These are phyloP conservation scores for Ypsolopha sequella DNA, from an alignment of 2,888 invertebrate species.

Conservation along the genomic window DNA sequence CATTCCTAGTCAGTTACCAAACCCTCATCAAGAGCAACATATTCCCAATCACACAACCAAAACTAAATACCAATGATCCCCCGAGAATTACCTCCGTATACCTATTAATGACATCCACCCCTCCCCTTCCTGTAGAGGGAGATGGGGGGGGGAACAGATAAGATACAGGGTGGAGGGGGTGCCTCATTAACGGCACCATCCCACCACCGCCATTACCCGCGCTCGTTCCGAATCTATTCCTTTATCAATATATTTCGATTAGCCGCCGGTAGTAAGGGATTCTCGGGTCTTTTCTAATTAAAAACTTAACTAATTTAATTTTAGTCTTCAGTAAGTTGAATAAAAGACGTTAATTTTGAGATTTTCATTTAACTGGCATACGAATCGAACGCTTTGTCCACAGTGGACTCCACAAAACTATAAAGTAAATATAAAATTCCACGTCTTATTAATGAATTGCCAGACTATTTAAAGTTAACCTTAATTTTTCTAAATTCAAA, in stretches of 20 bases:
- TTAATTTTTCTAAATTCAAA: no score
- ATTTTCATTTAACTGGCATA: no score
- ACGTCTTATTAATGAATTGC: no score
- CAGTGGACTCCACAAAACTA: no score
- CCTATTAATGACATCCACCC: constrained; percentile 24
- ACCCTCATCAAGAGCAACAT: no score
- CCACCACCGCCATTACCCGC: constrained; percentile 26
- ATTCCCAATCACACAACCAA: constrained; percentile 8
- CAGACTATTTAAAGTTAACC: no score
- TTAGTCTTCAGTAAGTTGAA: no score
- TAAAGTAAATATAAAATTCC: no score
- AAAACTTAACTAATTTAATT: constrained; percentile 4
- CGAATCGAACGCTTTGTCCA: no score
- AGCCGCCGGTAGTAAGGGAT: constrained; percentile 18
- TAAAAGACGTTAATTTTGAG: no score
- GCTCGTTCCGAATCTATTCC: constrained; percentile 26
- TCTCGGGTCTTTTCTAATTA: constrained; percentile 4
- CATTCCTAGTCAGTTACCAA: no score
- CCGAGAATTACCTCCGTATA: constrained; percentile 8
- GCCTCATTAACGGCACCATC: constrained; percentile 35
- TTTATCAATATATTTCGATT: constrained; percentile 60
- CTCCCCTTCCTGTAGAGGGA: background rate
- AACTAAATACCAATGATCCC: constrained; percentile 21
- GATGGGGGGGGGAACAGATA: constrained; percentile 7
- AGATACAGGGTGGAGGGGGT: constrained; percentile 17